Evolutionary conservation across 2,113 vertebrate species (phyloP).

Genomic region (Myodes glareolus): DNA sequence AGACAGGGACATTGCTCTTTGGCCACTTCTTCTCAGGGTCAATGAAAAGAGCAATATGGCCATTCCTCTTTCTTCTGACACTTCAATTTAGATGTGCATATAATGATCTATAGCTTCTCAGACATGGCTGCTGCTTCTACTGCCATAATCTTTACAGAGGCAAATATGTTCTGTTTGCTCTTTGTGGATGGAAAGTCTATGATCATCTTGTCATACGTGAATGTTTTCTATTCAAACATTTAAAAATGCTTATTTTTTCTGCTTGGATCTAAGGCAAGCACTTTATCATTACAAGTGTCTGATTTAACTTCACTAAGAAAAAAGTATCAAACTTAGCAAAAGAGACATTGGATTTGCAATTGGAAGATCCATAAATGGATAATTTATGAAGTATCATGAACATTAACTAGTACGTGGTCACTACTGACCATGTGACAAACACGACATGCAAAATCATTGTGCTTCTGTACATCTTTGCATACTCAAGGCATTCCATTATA

Average conservation of each 20-base stretch:
- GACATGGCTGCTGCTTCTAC: not conserved
- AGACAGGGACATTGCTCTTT: not conserved
- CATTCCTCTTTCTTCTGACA: not conserved
- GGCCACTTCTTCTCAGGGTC: not conserved
- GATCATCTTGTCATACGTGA: not conserved
- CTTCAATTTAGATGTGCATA: not conserved
- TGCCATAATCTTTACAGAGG: not conserved
- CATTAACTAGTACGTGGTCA: not conserved
- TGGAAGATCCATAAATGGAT: not conserved
- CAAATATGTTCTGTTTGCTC: not conserved
- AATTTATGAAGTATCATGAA: not conserved
- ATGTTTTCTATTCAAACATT: not conserved
- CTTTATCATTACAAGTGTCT: not conserved
- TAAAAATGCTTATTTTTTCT: not conserved
- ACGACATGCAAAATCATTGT: not conserved
- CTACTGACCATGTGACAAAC: not conserved
- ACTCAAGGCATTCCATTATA: conserved; percentile 13
- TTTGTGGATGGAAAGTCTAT: not conserved
- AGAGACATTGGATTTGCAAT: not conserved
- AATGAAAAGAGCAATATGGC: not conserved
- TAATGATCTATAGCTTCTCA: not conserved
- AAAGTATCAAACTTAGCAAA: not conserved
- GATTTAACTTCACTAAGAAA: not conserved
- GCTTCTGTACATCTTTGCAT: not conserved
- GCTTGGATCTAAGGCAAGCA: not conserved